Base-by-base conservation (phyloP, 2,888 invertebrate species). In the Leucoma salicis region DNA sequence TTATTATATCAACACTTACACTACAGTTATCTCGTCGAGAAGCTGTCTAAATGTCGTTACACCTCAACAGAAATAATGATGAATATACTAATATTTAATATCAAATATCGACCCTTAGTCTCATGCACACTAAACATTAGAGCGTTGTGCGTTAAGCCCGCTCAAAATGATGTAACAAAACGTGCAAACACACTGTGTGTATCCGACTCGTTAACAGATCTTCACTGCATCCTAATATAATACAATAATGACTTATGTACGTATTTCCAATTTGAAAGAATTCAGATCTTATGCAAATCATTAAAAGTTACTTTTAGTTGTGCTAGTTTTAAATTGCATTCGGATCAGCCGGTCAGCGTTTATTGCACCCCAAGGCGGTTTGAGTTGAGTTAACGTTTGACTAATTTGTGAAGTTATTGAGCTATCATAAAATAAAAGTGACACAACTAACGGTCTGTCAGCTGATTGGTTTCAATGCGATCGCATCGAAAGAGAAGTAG, bases 341-440 rank as follows among this genome's bases (percentile, higher is more conserved):
- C 69, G 65, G 69, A 75, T 80, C 74, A 81, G 74, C 70, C 70
- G 76, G 73, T 69, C 72, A 73, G 66, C 82, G 82, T 87, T 88
- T 87, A 87, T 84, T 86, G 87, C 87, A 87, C 83, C 80, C 82
- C 78, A 68, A 70, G 74, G 81, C 76, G 78, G 81, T 84, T 82
- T 78, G 71, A 72, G 69, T 38, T 50, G 72, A 82, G 80, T 87
- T 86, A 87, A 85, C 87, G 80, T 85, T 82, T 78, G 81, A 84
- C 88, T 88, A 88, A 88, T 88, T 87, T 87, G 88, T 85, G 83
- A 87, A 83, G 82, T 78, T 83, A 80, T 81, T 70, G 71, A 72
- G 61, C 71, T 57, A 70, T 71, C 76, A 73, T 86, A 82, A 85
- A 83, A 66, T 53, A 55, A 60, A 63, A 73, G 68, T 66, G 67